Conservation (phyloP, 2,113 vertebrate species). For the Trichechus manatus region DNA sequence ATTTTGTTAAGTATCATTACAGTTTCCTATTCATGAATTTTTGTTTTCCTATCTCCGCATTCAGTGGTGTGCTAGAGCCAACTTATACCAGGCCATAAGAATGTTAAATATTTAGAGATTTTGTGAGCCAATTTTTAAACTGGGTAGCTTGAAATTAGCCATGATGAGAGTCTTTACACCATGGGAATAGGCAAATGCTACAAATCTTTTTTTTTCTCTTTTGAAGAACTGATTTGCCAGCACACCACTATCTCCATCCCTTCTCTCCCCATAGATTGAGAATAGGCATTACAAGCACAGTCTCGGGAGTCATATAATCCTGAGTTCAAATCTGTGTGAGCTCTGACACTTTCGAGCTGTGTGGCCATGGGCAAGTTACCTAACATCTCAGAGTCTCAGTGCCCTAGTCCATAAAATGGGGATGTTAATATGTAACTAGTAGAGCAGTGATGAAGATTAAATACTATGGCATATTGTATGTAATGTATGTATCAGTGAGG, state of each 20-base stretch:
- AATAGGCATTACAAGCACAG: neutral
- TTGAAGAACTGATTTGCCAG: neutral
- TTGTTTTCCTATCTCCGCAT: neutral
- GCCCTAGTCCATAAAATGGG: neutral
- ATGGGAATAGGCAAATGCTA: neutral
- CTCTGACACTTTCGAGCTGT: neutral
- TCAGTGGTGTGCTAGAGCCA: neutral
- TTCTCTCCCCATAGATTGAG: neutral
- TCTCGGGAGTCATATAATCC: neutral
- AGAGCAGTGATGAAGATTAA: neutral
- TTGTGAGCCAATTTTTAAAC: neutral
- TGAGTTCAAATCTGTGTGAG: neutral
- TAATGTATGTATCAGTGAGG: neutral
- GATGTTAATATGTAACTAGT: neutral
- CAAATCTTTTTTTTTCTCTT: neutral
- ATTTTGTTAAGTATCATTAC: neutral
- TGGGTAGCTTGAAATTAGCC: neutral
- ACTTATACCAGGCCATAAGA: neutral
- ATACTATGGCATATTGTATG: neutral
- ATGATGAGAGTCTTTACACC: neutral
- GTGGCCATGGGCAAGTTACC: neutral
- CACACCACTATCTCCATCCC: neutral
- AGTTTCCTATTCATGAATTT: neutral
- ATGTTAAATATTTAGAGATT: constrained; percentile 1
- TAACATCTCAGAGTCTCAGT: neutral